Conservation (phyloP, 2,888 invertebrate species). For the Yponomeuta plumbellus region DNA sequence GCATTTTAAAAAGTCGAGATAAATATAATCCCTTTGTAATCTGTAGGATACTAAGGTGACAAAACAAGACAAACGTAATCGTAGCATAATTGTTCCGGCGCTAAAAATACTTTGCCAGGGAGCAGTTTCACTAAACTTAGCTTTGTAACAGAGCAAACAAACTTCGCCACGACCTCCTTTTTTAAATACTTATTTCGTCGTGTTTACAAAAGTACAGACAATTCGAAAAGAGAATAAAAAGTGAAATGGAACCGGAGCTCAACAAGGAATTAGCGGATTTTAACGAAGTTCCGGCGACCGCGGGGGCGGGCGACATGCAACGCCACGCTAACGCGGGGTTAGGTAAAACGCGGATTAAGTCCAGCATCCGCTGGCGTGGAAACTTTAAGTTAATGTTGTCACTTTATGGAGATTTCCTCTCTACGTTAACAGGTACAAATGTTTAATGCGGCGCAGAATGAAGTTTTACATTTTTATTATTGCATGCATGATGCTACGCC, state of each 20-base stretch:
- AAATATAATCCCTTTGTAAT: no score
- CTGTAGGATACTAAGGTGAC: no score
- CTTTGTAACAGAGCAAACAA: neutral
- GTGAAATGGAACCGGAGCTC: neutral
- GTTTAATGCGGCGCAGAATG: neutral
- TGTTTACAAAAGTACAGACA: constrained; percentile 3
- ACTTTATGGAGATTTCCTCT: neutral
- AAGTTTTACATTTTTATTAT: no score
- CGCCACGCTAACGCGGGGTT: neutral
- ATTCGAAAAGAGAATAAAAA: constrained; percentile 4
- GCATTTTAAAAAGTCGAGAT: no score
- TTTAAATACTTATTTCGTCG: neutral
- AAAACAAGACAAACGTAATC: no score
- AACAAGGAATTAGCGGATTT: constrained; percentile 10
- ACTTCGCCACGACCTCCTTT: neutral
- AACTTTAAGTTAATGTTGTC: constrained; percentile 1
- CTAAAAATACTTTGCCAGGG: neutral
- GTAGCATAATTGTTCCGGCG: no score
- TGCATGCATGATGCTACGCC: no score
- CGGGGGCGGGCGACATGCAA: neutral
- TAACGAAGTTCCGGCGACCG: constrained; percentile 5
- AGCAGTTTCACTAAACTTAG: neutral
- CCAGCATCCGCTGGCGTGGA: neutral
- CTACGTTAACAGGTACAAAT: neutral
- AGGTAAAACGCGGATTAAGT: constrained; percentile 1